A percentile compares a stretch with the other conserved stretches of the same genome.
These are phyloP conservation scores for Brachypodius melanocephalos DNA, from an alignment of 2,113 vertebrate genomes.

Conservation along the genomic window DNA sequence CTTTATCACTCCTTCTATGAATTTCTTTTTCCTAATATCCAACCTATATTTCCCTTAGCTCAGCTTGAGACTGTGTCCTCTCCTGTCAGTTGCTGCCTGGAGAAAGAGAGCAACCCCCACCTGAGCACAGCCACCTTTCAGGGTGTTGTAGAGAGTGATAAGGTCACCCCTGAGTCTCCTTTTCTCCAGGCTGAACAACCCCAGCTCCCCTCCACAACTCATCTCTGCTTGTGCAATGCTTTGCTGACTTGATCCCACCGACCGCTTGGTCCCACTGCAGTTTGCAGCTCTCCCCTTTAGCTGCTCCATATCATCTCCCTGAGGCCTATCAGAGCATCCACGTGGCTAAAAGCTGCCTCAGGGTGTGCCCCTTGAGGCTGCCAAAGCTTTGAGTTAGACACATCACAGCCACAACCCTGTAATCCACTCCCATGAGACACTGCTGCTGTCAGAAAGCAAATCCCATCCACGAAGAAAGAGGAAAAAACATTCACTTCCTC, in stretches of 20 bases:
- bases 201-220: no score
- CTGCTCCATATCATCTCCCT: neutral
- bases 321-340: neutral
- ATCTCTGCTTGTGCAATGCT: accelerated
- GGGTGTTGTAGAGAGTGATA: no score
- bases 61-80: no score
- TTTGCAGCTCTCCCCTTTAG: neutral
- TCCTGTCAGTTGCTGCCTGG: no score
- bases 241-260: neutral
- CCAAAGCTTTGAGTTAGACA: neutral
- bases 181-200: no score
- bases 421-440: neutral
- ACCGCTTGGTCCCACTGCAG: neutral
- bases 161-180: no score
- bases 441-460: neutral
- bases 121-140: no score
- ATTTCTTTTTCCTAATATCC: no score
- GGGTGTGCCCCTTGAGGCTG: neutral
- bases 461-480: neutral
- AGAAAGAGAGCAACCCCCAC: no score
- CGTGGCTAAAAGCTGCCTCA: neutral
- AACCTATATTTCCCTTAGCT: no score
- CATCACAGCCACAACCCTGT: neutral
- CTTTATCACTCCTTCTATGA: no score
- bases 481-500: neutral